Evolutionary conservation across 2,113 vertebrate species (phyloP), one percentile per base, ranked within the genome.

Genomic region (Antechinus flavipes): DNA sequence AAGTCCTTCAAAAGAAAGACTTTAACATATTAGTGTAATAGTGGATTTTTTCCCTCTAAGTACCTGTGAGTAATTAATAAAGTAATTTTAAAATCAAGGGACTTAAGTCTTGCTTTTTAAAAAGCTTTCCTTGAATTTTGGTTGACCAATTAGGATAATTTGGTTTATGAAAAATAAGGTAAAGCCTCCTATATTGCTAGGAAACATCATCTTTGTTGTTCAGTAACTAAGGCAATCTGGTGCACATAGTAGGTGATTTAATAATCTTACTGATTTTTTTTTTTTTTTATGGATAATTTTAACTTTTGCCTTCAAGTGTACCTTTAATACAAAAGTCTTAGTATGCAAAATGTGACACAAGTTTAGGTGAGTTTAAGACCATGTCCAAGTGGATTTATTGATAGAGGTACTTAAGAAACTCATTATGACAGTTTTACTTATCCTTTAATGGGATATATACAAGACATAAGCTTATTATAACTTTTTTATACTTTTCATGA

Each of bases 401-500:
- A 35, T 68, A n/a, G 35, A n/a, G 16, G 35, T n/a, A 76, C 11
- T 35, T n/a, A n/a, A 61, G 58, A 11, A 76, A 16, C 35, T n/a
- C 35, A 68, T 35, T 68, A n/a, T 76, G 68, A 76, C 35, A n/a
- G 68, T 84, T 42, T 42, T 84, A 42, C n/a, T 42, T 84, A 42
- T 42, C 2, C 2, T 84, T 84, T 84, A 84, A 42, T 84, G 68
- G 68, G 68, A 42, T 42, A 42, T 84, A 84, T 84, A 42, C 6
- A 84, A 42, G 35, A 84, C n/a, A 42, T 84, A 42, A 42, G 68
- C 35, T 84, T n/a, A 42, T 91, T 76, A 89, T 91, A n/a, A 54
- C 84, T 92, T 54, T 92, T 46, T 47, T 56, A 23, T 91, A 94
- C 2, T 8, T 94, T 94, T 94, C 94, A 24, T 27, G 92, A 54